Conservation (phyloP, 2,797 vertebrate genomes). For the Poeciliopsis infans region DNA sequence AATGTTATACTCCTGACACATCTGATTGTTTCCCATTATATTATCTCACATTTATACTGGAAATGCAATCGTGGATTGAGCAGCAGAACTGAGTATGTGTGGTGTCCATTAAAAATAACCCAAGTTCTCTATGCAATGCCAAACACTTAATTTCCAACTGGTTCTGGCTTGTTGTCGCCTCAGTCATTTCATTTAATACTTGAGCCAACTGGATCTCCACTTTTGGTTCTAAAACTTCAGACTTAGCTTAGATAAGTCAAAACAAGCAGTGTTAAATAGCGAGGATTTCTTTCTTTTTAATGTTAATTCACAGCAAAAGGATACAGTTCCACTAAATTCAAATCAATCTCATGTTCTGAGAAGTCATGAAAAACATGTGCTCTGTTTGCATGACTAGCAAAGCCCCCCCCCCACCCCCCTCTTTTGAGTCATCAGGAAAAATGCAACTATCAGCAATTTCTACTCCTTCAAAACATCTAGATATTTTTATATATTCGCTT, state of each 20-base stretch:
- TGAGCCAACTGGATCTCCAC: too few species aligned
- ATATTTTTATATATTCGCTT: conserved; percentile 27
- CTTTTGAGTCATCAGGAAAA: conserved; percentile 18
- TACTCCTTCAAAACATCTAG: neutral
- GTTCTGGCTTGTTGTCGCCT: too few species aligned
- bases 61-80: neutral
- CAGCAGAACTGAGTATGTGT: neutral
- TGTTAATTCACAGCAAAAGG: neutral
- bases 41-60: neutral
- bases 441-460: conserved; percentile 44
- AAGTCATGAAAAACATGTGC: neutral
- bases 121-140: neutral
- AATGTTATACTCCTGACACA: neutral
- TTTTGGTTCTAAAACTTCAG: neutral
- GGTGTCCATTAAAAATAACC: neutral
- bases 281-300: neutral
- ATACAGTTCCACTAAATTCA: neutral
- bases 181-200: too few species aligned
- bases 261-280: neutral
- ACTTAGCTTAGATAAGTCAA: neutral
- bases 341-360: neutral
- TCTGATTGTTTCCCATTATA: neutral
- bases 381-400: conserved; percentile 16
- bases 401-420: neutral
- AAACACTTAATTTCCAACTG: too few species aligned